These are phyloP conservation scores for Manis pentadactyla DNA, from an alignment of 2,797 vertebrate species.

Conservation along the genomic window DNA sequence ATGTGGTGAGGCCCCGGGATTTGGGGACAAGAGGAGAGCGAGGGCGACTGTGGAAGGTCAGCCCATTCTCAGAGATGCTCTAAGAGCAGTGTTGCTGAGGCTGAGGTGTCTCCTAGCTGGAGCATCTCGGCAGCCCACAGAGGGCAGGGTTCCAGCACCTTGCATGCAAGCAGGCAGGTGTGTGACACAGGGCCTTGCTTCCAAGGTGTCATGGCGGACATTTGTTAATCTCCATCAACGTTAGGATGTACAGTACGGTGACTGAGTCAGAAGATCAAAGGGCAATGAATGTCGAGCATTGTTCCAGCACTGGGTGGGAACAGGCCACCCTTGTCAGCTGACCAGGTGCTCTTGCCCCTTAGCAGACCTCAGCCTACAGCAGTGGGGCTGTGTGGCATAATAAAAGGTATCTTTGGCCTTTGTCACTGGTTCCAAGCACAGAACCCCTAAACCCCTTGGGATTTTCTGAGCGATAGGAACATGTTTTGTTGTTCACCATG, in stretches of 20 bases:
- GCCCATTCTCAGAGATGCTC: neutral
- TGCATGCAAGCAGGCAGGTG: neutral
- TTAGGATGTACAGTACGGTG: no score
- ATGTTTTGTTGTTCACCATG: neutral
- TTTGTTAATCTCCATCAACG: neutral
- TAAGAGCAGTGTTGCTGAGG: neutral
- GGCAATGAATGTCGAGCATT: neutral
- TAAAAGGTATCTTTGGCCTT: neutral
- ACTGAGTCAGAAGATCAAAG: neutral
- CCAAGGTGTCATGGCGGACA: neutral
- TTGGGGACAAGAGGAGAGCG: neutral
- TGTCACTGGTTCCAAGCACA: neutral
- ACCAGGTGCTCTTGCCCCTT: neutral
- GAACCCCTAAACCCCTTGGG: neutral
- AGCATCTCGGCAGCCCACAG: neutral
- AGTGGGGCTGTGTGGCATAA: neutral
- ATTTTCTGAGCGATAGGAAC: neutral
- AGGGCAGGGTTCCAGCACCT: neutral
- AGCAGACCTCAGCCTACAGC: neutral
- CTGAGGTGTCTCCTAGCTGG: neutral
- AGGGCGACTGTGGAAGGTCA: neutral
- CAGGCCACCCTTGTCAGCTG: neutral
- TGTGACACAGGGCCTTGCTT: neutral
- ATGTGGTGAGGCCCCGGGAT: neutral
- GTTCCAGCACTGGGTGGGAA: neutral